Conservation (phyloP, 2,797 vertebrate species). For the Sylvilagus floridanus region DNA sequence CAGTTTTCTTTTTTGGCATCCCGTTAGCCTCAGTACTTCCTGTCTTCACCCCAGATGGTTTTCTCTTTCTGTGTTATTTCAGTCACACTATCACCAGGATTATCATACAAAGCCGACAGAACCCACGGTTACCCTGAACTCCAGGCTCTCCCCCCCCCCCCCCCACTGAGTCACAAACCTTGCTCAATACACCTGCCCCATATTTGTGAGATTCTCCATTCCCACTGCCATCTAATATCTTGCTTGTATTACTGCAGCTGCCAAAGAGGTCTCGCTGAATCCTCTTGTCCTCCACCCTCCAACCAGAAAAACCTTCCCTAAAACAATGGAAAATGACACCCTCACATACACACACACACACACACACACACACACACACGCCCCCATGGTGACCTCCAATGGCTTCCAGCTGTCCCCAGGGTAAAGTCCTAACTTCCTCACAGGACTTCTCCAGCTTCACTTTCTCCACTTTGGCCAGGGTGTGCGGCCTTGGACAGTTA, state of each 20-base stretch:
- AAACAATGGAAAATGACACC: not conserved
- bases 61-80: not conserved
- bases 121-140: not conserved
- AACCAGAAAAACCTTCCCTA: not conserved
- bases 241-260: not conserved
- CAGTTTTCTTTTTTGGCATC: not conserved
- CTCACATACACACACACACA: too few species aligned
- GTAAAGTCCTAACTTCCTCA: not conserved
- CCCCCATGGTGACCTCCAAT: not conserved
- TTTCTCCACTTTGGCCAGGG: not conserved
- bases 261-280: not conserved
- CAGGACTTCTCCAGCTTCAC: not conserved
- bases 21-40: not conserved
- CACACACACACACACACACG: too few species aligned
- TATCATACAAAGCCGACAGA: not conserved
- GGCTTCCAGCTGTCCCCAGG: not conserved
- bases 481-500: not conserved
- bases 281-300: not conserved
- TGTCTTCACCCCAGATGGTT: not conserved
- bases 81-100: not conserved
- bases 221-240: not conserved
- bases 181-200: not conserved
- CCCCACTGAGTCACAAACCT: not conserved
- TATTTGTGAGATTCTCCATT: not conserved
- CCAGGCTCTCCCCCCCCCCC: not conserved